phyloP scores from a whole-genome alignment of 2,888 invertebrate species.

The Hyles lineata region DNA sequence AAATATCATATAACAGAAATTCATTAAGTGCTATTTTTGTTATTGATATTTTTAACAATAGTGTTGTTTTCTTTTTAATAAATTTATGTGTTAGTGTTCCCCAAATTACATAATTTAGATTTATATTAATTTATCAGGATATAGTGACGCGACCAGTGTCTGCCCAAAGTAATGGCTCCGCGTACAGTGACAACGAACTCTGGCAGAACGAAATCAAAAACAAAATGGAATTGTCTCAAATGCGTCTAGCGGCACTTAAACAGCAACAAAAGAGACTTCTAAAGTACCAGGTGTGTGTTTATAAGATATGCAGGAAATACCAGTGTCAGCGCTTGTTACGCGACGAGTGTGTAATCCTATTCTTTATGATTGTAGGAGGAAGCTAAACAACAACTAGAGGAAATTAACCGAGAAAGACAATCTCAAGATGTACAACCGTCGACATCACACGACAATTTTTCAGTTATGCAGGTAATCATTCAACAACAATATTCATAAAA shows the following conservation, averaged over 20 bases:
- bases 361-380: slow-evolving; percentile 66
- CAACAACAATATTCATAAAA: neutral
- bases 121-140: slow-evolving; percentile 59
- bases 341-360: neutral
- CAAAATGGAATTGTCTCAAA: slow-evolving; percentile 86
- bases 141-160: slow-evolving; percentile 78
- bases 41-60: slow-evolving; percentile 25
- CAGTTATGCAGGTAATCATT: slow-evolving; percentile 60
- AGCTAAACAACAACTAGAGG: slow-evolving; percentile 80
- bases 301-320: neutral
- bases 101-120: slow-evolving; percentile 32
- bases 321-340: neutral
- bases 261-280: slow-evolving; percentile 84
- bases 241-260: slow-evolving; percentile 83
- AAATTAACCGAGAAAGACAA: slow-evolving; percentile 74
- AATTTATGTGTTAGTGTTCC: slow-evolving; percentile 32
- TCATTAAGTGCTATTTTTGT: slow-evolving; percentile 16
- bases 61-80: slow-evolving; percentile 31
- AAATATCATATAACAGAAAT: slow-evolving; percentile 22
- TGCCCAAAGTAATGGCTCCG: slow-evolving; percentile 78
- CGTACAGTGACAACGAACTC: slow-evolving; percentile 81
- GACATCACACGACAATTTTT: slow-evolving; percentile 72
- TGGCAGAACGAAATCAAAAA: slow-evolving; percentile 85
- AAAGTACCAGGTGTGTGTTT: slow-evolving; percentile 72
- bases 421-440: slow-evolving; percentile 70